Evolutionary conservation across 2,888 invertebrate species (phyloP).

Genomic region (Oscheius onirici): DNA sequence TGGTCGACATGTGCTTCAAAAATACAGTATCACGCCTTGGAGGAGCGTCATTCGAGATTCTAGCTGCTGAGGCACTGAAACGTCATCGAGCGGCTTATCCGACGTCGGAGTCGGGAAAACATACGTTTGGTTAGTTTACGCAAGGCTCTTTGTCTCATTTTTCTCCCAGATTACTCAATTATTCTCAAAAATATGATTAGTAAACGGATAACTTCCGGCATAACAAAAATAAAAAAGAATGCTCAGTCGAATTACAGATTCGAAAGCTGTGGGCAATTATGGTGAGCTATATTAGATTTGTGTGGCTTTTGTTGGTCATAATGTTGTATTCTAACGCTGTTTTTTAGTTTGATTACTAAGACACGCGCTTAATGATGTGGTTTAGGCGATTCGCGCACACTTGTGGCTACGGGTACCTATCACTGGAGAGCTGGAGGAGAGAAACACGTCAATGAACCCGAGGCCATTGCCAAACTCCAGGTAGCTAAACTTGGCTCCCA

Average conservation of each 20-base stretch:
- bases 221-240: not conserved
- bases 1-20: slow-evolving; percentile 91
- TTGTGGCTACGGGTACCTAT: slow-evolving; percentile 89
- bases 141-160: not conserved
- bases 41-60: slow-evolving; percentile 85
- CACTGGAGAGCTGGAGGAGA: slow-evolving; percentile 92
- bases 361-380: not conserved
- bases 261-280: slow-evolving; percentile 22
- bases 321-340: not conserved
- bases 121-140: slow-evolving; percentile 45
- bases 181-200: not conserved
- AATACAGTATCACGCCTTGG: slow-evolving; percentile 82
- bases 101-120: slow-evolving; percentile 42
- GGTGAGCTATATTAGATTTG: slow-evolving; percentile 14
- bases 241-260: slow-evolving; percentile 11
- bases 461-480: slow-evolving; percentile 82
- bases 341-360: not conserved
- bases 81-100: slow-evolving; percentile 69
- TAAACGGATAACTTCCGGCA: not conserved
- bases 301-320: slow-evolving; percentile 1
- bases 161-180: not conserved
- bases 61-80: slow-evolving; percentile 67
- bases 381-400: slow-evolving; percentile 80
- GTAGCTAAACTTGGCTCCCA: slow-evolving; percentile 70
- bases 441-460: slow-evolving; percentile 95